A percentile compares a stretch with the other conserved stretches of the same genome.
phyloP scores from a whole-genome alignment of 2,797 vertebrate genomes.

The Heteromormyrus szaboi region DNA sequence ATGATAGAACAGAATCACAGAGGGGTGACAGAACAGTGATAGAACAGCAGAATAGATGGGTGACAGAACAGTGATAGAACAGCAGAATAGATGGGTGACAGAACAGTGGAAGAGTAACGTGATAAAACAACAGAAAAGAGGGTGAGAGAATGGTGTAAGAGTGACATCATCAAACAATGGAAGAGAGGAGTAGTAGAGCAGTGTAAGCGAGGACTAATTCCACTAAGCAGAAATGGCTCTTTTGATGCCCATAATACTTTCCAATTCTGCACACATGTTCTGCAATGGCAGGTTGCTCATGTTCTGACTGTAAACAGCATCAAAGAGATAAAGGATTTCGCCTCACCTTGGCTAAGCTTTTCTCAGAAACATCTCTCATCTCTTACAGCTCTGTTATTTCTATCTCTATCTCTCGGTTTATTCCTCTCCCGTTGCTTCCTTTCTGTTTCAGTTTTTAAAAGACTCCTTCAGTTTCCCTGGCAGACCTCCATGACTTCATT shows the following conservation, averaged over 20 bases:
- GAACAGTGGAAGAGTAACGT: not conserved
- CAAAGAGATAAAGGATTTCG: not conserved
- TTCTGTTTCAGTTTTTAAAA: constrained; percentile 15
- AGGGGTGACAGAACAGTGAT: not conserved
- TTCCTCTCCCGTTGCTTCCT: not conserved
- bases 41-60: not conserved
- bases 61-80: not conserved
- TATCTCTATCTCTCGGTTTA: not conserved
- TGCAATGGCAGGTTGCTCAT: not conserved
- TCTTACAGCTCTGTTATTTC: not conserved
- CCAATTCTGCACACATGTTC: not conserved
- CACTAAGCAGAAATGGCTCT: not conserved
- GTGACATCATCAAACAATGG: not conserved
- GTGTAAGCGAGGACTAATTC: not conserved
- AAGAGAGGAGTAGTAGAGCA: not conserved
- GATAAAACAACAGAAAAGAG: not conserved
- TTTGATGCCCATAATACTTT: not conserved
- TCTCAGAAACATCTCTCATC: not conserved
- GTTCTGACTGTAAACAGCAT: not conserved
- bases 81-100: not conserved
- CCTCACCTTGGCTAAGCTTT: not conserved
- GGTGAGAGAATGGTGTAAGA: not conserved
- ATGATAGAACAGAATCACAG: not conserved
- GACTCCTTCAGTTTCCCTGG: constrained; percentile 5
- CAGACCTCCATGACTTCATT: constrained; percentile 1